phyloP scores from a whole-genome alignment of 92 coral and sea anemone genomes.

The Plumapathes pennacea region DNA sequence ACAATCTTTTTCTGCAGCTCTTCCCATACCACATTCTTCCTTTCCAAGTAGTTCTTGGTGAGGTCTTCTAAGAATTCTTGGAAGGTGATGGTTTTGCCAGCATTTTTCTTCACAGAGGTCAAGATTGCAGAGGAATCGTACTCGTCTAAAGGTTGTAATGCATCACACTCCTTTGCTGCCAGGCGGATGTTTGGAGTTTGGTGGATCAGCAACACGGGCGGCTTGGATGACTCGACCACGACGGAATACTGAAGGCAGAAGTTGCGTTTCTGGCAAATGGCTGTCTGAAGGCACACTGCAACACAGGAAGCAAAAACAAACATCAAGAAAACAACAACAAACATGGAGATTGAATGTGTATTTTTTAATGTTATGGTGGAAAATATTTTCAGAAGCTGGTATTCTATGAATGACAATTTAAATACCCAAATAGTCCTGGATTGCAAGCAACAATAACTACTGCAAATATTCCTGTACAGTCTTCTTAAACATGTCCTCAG shows the following conservation, averaged over 20 bases:
- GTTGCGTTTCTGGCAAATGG: conserved; percentile 55
- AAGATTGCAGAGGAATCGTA: conserved; percentile 47
- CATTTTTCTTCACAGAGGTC: conserved; percentile 12
- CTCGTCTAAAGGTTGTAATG: conserved; percentile 53
- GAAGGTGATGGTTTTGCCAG: conserved; percentile 40
- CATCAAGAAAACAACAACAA: no score
- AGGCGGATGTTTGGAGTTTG: conserved; percentile 63
- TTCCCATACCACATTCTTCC: conserved; percentile 45
- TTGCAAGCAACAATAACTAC: no score
- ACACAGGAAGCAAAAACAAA: conserved; percentile 6
- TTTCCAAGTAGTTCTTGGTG: conserved; percentile 31
- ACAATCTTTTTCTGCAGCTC: conserved; percentile 41
- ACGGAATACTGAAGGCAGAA: conserved; percentile 81
- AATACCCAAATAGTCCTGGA: no score
- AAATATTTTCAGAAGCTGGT: no score
- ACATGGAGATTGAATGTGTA: neutral
- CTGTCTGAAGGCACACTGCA: conserved; percentile 47
- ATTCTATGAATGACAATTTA: no score
- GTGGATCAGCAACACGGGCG: conserved; percentile 63
- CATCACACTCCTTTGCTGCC: conserved; percentile 43
- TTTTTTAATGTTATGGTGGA: no score
- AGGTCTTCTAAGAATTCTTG: conserved; percentile 57
- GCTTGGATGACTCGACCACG: conserved; percentile 48
- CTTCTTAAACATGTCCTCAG: no score
- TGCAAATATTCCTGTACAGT: no score